Evolutionary conservation across 2,888 invertebrate genomes (phyloP).

Genomic region (Tortricodes alternella): DNA sequence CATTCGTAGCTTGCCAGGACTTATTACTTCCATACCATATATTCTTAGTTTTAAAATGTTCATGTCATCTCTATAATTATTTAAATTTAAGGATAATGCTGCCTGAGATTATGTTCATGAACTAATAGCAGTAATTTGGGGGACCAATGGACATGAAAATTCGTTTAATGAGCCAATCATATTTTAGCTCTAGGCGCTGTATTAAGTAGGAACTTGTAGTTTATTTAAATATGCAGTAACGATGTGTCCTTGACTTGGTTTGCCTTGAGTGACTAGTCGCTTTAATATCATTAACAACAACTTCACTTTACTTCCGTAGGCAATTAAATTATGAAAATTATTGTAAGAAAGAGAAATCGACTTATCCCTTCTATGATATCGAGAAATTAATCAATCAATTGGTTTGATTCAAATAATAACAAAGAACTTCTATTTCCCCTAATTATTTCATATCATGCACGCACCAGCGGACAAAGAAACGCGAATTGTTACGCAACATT

Average conservation of each 20-base stretch:
- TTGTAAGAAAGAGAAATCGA: neutral
- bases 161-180: slow-evolving; percentile 12
- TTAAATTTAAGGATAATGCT: too few species aligned
- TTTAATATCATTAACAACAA: neutral
- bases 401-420: slow-evolving; percentile 9
- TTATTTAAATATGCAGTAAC: neutral
- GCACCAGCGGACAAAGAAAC: slow-evolving; percentile 5
- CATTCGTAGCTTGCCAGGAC: too few species aligned
- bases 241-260: slow-evolving; percentile 3
- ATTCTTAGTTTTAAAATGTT: too few species aligned
- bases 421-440: slow-evolving; percentile 17
- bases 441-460: slow-evolving; percentile 13
- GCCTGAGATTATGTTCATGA: too few species aligned
- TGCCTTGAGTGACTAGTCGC: neutral
- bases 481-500: slow-evolving; percentile 45
- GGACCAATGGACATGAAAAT: neutral
- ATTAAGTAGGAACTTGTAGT: neutral
- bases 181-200: neutral
- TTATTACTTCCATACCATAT: too few species aligned
- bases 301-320: neutral
- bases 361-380: neutral
- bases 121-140: neutral
- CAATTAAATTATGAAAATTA: neutral
- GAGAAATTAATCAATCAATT: slow-evolving; percentile 11
- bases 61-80: too few species aligned